These are phyloP conservation scores for Dione vanillae DNA, from an alignment of 2,888 invertebrate genomes.

Conservation along the genomic window DNA sequence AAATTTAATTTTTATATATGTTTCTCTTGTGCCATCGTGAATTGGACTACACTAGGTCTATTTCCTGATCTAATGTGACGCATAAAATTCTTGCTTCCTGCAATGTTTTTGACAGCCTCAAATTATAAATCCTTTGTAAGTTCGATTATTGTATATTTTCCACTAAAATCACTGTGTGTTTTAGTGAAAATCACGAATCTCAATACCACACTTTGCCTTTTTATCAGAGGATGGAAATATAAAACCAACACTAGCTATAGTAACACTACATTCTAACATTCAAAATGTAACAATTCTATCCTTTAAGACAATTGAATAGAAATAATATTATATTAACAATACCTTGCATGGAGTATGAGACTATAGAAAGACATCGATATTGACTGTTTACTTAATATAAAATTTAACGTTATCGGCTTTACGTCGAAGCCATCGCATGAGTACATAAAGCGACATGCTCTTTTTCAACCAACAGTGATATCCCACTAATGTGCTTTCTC, in stretches of 20 bases:
- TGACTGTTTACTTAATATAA: conserved; percentile 73
- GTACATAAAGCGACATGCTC: conserved; percentile 75
- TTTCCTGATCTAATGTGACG: too few species aligned
- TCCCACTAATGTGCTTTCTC: conserved; percentile 81
- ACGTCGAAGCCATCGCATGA: conserved; percentile 64
- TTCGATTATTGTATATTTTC: too few species aligned
- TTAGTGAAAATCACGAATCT: too few species aligned
- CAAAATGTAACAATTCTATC: neutral
- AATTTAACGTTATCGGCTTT: conserved; percentile 75
- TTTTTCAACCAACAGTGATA: conserved; percentile 77
- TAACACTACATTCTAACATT: neutral
- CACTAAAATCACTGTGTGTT: too few species aligned
- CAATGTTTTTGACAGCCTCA: too few species aligned
- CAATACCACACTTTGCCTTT: too few species aligned
- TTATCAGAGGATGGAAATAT: too few species aligned
- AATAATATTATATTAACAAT: conserved; percentile 21
- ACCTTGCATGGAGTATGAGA: conserved; percentile 40
- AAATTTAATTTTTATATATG: too few species aligned
- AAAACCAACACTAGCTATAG: neutral
- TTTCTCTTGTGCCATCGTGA: too few species aligned
- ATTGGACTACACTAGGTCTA: too few species aligned
- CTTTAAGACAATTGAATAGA: neutral
- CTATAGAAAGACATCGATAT: conserved; percentile 61
- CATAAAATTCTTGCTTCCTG: too few species aligned
- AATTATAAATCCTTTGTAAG: too few species aligned